Base-by-base conservation (phyloP, 2,113 vertebrate species). In the Chunga burmeisteri region DNA sequence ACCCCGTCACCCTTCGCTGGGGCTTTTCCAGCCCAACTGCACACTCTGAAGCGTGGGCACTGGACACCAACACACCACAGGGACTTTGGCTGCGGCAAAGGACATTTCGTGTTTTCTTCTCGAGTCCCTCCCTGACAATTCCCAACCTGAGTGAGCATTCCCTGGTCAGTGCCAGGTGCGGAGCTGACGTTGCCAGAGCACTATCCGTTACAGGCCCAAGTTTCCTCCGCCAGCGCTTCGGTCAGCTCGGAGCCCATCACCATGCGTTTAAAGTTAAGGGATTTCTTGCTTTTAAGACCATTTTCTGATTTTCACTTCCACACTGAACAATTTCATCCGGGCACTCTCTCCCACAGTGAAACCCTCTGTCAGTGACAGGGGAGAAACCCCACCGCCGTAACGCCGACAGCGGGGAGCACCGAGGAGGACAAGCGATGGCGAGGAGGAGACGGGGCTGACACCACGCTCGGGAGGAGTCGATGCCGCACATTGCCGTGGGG, bases 361-460 rank as follows among this genome's bases (percentile, higher is more conserved):
- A 34, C 15, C 9, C 61, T 52, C 52, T 19, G 46, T 47, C 6
- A 3, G 32, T 19, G 59, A 29, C 3, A 4, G 56, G 71, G 16
- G 58, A 85, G 49, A 55, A 84, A 36, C 27, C 47, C 40, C 21
- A 0, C 6, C 9, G 23, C n/a, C 6, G 0, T 29, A 20, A 18
- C 0, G 0, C 23, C 22, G 40, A 32, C 1, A 2, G 25, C 3
- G 2, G 38, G 5, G 9, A 61, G 81, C 47, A 13, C 13, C 3
- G 0, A 36, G 56, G 46, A 44, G 58, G 68, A 44, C 11, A 14
- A 44, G n/a, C 6, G n/a, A 26, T 0, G 4, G 38, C 3, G 5
- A 66, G 49, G 68, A 71, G 16, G n/a, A 26, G 34, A 56, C 15
- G 14, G 0, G 5, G 27, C 22, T 15, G 22, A 18, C 23, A 11